Conservation (phyloP, 2,888 invertebrate genomes). For the Dryadula phaetusa region DNA sequence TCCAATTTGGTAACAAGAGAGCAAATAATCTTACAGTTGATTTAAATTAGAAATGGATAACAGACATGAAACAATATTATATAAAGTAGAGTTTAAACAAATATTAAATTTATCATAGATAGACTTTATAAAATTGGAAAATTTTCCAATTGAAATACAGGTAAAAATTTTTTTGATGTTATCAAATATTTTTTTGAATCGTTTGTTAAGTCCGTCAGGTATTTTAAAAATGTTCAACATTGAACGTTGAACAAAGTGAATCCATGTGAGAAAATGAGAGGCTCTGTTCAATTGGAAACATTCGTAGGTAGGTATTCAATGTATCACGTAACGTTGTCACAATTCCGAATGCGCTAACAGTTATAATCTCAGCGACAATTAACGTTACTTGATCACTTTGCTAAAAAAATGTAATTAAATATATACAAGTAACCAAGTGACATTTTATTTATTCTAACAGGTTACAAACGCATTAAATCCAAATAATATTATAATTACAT, state of each 20-base stretch:
- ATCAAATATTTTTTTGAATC: no score
- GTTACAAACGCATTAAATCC: no score
- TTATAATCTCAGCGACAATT: not conserved
- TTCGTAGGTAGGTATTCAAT: not conserved
- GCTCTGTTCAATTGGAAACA: slow-evolving; percentile 9
- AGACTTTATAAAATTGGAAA: no score
- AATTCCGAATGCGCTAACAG: not conserved
- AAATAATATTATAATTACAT: no score
- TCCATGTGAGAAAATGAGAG: not conserved
- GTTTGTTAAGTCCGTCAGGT: not conserved
- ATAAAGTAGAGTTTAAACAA: no score
- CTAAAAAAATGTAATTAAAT: no score
- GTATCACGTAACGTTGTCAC: not conserved
- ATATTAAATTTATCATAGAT: no score
- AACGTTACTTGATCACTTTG: not conserved
- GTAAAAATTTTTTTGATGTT: no score
- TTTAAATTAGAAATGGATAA: not conserved
- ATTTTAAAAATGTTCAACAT: not conserved
- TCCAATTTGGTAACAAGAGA: not conserved
- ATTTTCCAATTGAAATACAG: no score
- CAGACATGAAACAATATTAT: no score
- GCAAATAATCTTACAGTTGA: not conserved
- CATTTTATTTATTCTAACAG: no score
- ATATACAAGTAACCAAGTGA: no score
- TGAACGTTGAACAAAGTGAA: not conserved